Evolutionary conservation across 1,140 invertebrate genomes (phyloP).

Genomic region (Nasonia vitripennis): DNA sequence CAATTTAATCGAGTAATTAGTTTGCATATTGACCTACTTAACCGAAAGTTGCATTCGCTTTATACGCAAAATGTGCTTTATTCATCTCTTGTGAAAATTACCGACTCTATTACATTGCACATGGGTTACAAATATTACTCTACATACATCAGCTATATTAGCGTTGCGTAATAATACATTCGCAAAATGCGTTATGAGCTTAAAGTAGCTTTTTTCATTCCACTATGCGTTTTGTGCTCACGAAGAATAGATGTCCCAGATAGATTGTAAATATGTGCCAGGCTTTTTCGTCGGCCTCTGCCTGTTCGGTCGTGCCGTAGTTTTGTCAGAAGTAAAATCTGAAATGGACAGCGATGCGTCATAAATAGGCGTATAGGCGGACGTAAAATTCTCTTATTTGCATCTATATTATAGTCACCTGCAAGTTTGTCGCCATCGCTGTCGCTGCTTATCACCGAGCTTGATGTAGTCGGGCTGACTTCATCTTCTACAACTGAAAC

Average conservation of each 20-base stretch:
- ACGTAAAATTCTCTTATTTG: no score
- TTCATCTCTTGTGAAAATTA: no score
- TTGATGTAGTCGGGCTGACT: no score
- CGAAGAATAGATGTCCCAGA: conserved; percentile 40
- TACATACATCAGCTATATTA: neutral
- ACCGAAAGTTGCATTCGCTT: no score
- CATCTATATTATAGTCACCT: neutral
- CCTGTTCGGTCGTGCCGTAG: neutral
- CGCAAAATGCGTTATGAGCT: neutral
- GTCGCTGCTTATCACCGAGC: no score
- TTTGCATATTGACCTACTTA: no score
- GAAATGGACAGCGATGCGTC: neutral
- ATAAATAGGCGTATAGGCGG: no score
- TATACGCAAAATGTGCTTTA: no score
- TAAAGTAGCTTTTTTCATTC: neutral
- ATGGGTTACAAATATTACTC: neutral
- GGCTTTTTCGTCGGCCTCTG: conserved; percentile 31
- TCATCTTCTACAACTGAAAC: no score
- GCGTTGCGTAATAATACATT: neutral
- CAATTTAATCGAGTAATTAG: no score
- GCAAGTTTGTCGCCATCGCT: neutral
- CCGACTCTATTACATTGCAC: neutral
- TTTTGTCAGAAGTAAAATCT: neutral
- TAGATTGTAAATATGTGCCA: conserved; percentile 38
- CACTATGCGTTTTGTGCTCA: neutral